Conservation (phyloP, 2,113 vertebrate genomes). For the Sorex fumeus region DNA sequence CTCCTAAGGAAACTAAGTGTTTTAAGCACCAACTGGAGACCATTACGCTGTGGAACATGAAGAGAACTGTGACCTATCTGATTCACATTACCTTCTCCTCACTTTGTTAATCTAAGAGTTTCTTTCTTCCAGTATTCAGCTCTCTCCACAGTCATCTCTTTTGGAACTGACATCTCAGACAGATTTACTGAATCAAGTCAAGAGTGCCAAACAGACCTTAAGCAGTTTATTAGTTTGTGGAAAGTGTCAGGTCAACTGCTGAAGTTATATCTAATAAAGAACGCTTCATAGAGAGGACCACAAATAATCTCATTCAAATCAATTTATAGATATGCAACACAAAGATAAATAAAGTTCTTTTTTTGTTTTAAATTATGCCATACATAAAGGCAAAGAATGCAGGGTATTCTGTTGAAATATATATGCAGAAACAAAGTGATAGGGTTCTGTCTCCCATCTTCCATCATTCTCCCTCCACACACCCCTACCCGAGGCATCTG, state of each 20-base stretch:
- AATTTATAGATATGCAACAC: not conserved
- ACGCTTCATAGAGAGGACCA: not conserved
- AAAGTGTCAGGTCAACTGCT: not conserved
- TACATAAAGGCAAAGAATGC: too few species aligned
- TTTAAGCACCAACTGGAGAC: not conserved
- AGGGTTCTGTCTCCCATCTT: too few species aligned
- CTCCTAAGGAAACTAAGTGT: constrained; percentile 7
- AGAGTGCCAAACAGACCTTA: not conserved
- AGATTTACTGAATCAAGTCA: not conserved
- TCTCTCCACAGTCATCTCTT: not conserved
- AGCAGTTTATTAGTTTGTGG: not conserved
- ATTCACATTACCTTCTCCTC: not conserved
- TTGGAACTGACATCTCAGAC: not conserved
- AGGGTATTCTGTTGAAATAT: too few species aligned
- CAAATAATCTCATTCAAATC: not conserved
- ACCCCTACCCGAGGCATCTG: not conserved
- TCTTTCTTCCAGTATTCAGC: not conserved
- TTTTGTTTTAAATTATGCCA: not conserved
- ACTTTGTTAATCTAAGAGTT: not conserved
- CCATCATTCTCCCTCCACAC: not conserved
- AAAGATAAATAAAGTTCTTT: not conserved
- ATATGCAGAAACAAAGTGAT: too few species aligned
- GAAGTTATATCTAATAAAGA: not conserved
- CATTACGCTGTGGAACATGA: not conserved
- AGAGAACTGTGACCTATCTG: not conserved